Percentiles rank a stretch among this genome's conserved stretches.
Conservation (phyloP, 2,888 invertebrate species). For the Torymus auratus region DNA sequence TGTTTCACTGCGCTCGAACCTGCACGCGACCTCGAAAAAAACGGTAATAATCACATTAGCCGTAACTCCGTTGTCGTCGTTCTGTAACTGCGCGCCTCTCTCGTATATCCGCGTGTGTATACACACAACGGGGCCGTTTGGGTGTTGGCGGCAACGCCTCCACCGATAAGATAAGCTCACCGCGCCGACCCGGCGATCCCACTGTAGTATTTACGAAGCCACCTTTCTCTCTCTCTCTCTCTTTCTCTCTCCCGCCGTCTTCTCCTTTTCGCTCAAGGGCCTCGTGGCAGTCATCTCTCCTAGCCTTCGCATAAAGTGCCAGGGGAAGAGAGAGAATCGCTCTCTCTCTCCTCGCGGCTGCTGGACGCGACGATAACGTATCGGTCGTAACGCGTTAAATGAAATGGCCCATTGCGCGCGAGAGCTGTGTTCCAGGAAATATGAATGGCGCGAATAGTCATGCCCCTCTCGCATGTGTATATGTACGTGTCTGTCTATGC, state of each 20-base stretch:
- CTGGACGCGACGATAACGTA: slow-evolving; percentile 60
- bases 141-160: slow-evolving; percentile 24
- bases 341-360: neutral
- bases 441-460: slow-evolving; percentile 59
- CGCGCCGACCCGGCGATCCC: neutral
- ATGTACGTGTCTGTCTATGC: neutral
- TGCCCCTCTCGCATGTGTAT: slow-evolving; percentile 16
- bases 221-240: neutral
- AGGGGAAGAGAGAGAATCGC: slow-evolving; percentile 6
- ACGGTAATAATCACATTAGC: slow-evolving; percentile 5
- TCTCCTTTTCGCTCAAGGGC: slow-evolving; percentile 15
- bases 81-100: neutral
- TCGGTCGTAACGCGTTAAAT: slow-evolving; percentile 63
- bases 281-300: neutral
- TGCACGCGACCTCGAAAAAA: no score
- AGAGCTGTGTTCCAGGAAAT: slow-evolving; percentile 61
- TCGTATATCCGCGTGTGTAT: neutral
- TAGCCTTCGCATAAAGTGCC: neutral
- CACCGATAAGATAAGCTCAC: slow-evolving; percentile 35
- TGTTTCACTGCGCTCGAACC: no score
- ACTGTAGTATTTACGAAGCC: slow-evolving; percentile 24
- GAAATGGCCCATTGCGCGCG: slow-evolving; percentile 56
- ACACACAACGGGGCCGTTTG: neutral
- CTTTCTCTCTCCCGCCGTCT: no score
- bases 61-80: neutral